These are phyloP conservation scores for Corydoras sp. DNA, from an alignment of 2,113 vertebrate genomes.

Conservation along the genomic window DNA sequence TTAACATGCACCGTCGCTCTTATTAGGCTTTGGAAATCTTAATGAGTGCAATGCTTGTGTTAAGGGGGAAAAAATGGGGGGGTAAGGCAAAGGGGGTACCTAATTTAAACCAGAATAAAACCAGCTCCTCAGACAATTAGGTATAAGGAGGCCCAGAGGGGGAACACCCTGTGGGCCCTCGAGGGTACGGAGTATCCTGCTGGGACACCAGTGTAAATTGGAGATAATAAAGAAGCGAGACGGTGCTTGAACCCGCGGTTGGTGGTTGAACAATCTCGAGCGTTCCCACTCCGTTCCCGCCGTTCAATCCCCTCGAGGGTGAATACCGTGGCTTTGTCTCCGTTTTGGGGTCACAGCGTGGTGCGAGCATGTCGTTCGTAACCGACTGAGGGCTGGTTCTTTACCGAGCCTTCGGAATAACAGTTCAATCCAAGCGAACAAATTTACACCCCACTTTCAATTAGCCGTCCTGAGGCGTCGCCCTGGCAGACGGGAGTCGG, in stretches of 20 bases:
- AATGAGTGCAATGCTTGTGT: background rate
- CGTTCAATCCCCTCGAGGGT: constrained; percentile 21
- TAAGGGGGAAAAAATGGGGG: background rate
- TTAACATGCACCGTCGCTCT: background rate
- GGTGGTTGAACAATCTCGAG: constrained; percentile 45
- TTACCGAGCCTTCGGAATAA: no score
- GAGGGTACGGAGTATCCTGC: constrained; percentile 43
- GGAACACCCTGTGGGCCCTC: constrained; percentile 48
- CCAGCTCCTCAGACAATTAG: constrained; percentile 45
- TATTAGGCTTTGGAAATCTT: background rate
- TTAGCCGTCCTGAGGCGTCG: no score
- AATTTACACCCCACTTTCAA: no score
- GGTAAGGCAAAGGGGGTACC: constrained; percentile 1
- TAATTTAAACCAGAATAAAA: constrained; percentile 35
- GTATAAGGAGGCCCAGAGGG: constrained; percentile 46
- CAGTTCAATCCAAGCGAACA: no score
- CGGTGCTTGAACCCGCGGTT: constrained; percentile 56
- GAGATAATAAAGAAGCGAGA: constrained; percentile 48
- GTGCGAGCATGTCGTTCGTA: constrained; percentile 19
- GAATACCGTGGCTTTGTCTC: constrained; percentile 30
- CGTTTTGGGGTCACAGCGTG: constrained; percentile 26
- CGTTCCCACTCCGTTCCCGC: constrained; percentile 20
- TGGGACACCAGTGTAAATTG: constrained; percentile 51
- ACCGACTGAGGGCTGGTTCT: constrained; percentile 4
- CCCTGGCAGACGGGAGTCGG: no score